These are phyloP conservation scores for Aptenodytes forsteri DNA, from an alignment of 2,113 vertebrate genomes.

Conservation along the genomic window DNA sequence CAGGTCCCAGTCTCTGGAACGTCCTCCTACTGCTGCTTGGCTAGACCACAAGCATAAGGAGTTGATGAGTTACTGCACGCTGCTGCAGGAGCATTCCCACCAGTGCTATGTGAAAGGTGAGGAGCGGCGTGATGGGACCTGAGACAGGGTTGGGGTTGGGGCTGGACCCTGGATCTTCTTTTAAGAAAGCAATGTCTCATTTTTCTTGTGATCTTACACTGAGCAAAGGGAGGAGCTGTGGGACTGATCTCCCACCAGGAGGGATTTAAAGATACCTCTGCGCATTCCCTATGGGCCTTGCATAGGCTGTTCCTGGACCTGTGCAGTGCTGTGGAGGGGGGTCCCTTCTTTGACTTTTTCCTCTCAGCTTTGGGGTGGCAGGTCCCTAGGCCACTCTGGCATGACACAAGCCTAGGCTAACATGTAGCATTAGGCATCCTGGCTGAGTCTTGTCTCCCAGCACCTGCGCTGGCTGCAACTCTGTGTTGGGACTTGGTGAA, in stretches of 20 bases:
- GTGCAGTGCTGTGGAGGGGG: neutral
- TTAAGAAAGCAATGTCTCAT: neutral
- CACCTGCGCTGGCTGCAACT: neutral
- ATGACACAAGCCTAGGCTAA: neutral
- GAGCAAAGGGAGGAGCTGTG: neutral
- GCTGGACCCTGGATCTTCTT: neutral
- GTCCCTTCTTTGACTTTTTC: neutral
- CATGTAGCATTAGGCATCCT: neutral
- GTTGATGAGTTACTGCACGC: slow-evolving; percentile 86
- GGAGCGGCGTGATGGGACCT: neutral
- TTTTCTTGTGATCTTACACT: neutral
- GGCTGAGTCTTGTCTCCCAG: neutral
- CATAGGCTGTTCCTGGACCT: neutral
- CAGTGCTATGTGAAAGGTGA: slow-evolving; percentile 92
- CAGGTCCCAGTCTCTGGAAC: slow-evolving; percentile 90
- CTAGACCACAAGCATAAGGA: slow-evolving; percentile 91
- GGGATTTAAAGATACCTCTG: neutral
- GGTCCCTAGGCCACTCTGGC: neutral
- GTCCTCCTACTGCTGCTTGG: slow-evolving; percentile 82
- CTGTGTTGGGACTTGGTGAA: neutral
- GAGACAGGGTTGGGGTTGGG: neutral
- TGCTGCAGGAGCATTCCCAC: slow-evolving; percentile 94
- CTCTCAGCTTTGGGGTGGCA: neutral
- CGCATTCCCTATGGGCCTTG: neutral
- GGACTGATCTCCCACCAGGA: neutral